Evolutionary conservation across 2,888 invertebrate genomes (phyloP), one percentile per base, ranked within the genome.

Genomic region (Nemotelus pantherinus): DNA sequence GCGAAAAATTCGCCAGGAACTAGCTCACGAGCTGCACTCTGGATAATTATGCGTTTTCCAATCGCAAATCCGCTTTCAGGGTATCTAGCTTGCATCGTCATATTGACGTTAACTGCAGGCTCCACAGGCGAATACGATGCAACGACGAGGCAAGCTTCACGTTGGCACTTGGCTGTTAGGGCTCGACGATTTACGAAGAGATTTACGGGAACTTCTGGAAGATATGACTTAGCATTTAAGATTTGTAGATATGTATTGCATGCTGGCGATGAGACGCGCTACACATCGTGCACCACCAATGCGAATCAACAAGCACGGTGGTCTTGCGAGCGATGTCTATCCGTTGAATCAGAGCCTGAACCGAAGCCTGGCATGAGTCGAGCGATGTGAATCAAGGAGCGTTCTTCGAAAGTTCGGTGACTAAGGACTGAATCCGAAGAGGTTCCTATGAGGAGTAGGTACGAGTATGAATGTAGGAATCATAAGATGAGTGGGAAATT

Each of bases 201-300:
- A 74, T 74, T 74, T 74, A 74, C 74, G 74, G 60, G 74, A 74
- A 74, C 60, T 74, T 60, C 74, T 74, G 74, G 63, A 74, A 74
- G 74, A 63, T 74, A 74, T 74, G 74, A 74, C 74, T 74, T 74
- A 74, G 74, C 74, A 60, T 74, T 74, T 74, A 74, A 74, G 74
- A 74, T 74, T 74, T 74, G 74, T 63, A 60, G 50, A 60, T 60
- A 60, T 48, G 63, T 74, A 50, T 39, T 25, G 48, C 48, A 74
- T 74, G 48, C 60, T 5, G 43, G 63, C 43, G 41, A 48, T 60
- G 63, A 60, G 47, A 53, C 53, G 41, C 53, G 4, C 10, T 2
- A 55, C 6, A 70, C 55, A 70, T 41, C 55, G 70, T 70, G 55
- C 70, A 55, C 70, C 70, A 70, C 70, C 70, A 70, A 67, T 48